Percentiles rank a stretch among this genome's conserved stretches.
phyloP scores from a whole-genome alignment of 2,113 vertebrate species.

The Prunella fulvescens region DNA sequence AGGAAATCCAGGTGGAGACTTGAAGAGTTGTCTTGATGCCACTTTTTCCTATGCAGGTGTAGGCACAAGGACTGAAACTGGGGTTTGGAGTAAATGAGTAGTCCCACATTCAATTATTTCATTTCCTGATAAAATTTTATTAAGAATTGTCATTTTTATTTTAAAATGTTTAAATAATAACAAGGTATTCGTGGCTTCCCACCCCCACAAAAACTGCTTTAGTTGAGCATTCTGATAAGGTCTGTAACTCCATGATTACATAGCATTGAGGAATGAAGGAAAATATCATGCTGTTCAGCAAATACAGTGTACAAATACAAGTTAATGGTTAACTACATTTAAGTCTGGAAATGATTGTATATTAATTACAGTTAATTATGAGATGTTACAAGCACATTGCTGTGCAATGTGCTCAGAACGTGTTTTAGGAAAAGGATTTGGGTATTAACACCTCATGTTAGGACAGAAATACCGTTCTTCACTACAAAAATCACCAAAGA shows the following conservation, averaged over 20 bases:
- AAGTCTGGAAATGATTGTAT: background rate
- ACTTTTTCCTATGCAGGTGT: background rate
- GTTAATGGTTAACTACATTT: constrained; percentile 41
- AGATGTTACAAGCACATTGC: background rate
- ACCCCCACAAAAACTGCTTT: background rate
- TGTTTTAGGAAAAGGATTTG: background rate
- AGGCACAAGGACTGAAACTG: background rate
- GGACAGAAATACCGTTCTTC: background rate
- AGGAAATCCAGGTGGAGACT: background rate
- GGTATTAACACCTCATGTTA: background rate
- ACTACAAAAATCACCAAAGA: background rate
- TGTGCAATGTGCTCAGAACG: background rate
- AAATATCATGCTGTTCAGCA: constrained; percentile 3
- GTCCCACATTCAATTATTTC: background rate
- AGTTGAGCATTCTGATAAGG: background rate
- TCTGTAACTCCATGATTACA: background rate
- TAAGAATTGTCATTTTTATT: rapidly evolving
- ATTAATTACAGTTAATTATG: constrained; percentile 40
- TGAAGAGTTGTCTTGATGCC: background rate
- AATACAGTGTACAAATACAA: background rate
- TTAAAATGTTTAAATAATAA: background rate
- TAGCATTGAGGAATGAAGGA: background rate
- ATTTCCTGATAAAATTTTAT: background rate
- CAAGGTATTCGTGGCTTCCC: background rate
- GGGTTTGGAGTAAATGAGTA: background rate